Percentiles rank a stretch among this genome's conserved stretches.
These are phyloP conservation scores for Numenius arquata DNA, from an alignment of 2,113 vertebrate species.

Conservation along the genomic window DNA sequence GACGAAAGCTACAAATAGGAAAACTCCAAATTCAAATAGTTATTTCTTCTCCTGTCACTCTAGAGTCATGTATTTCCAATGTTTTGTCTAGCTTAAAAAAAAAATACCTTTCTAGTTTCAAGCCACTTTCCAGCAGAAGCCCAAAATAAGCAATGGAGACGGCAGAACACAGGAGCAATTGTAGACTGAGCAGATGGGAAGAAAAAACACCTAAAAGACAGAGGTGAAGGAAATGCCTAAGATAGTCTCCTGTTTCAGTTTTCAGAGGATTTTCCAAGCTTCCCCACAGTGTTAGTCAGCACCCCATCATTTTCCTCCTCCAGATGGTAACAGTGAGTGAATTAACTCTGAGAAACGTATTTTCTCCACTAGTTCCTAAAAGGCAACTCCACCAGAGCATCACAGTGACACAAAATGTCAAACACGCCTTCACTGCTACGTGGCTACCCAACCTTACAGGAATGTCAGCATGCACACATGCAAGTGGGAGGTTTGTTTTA, in stretches of 20 bases:
- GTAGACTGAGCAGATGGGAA: constrained; percentile 28
- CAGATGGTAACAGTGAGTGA: constrained; percentile 40
- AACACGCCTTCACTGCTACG: not conserved
- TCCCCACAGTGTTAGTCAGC: constrained; percentile 68
- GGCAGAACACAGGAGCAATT: constrained; percentile 37
- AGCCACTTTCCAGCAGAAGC: constrained; percentile 18
- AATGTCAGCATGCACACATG: not conserved
- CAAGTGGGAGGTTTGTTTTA: not conserved
- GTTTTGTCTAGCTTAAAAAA: constrained; percentile 41
- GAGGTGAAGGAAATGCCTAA: constrained; percentile 62
- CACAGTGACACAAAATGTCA: not conserved
- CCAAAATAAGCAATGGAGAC: constrained; percentile 40
- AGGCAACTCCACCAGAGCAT: not conserved
- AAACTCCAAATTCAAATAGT: not conserved
- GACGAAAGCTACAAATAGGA: not conserved
- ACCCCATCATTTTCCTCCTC: constrained; percentile 69
- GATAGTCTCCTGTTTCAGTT: constrained; percentile 68
- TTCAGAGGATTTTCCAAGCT: constrained; percentile 62
- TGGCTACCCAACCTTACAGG: not conserved
- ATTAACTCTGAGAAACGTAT: constrained; percentile 36
- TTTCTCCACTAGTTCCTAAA: constrained; percentile 36
- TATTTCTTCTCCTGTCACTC: not conserved
- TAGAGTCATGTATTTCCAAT: not conserved
- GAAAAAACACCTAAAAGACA: constrained; percentile 14
- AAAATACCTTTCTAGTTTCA: constrained; percentile 4